These are phyloP conservation scores for Phoxinus dragarum DNA, from an alignment of 2,797 vertebrate species.

Conservation along the genomic window DNA sequence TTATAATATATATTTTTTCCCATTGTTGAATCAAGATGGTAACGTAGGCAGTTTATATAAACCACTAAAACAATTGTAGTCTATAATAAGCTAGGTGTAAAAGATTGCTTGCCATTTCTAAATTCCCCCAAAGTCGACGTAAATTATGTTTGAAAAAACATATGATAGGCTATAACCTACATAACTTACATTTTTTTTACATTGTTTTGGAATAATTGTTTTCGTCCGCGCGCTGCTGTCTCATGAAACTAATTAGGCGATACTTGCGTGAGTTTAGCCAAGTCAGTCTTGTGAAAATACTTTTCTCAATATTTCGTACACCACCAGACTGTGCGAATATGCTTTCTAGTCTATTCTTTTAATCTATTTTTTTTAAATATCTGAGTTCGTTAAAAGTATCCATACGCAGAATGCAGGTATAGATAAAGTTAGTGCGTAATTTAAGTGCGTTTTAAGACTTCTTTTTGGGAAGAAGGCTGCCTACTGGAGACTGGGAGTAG, in stretches of 20 bases:
- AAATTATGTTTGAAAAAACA: neutral
- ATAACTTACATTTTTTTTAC: neutral
- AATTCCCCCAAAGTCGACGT: neutral
- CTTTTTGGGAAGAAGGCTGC: neutral
- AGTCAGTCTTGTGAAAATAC: slow-evolving; percentile 39
- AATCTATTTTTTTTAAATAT: neutral
- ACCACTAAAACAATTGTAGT: neutral
- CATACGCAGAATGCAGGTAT: neutral
- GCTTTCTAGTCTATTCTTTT: neutral
- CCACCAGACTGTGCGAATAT: neutral
- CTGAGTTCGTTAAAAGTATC: neutral
- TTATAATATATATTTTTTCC: neutral
- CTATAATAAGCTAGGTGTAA: neutral
- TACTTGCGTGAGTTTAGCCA: neutral
- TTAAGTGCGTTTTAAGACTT: neutral
- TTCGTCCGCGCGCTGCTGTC: slow-evolving; percentile 42
- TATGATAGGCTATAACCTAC: neutral
- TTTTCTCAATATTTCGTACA: slow-evolving; percentile 31
- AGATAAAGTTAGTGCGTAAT: neutral
- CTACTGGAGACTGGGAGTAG: too few species aligned
- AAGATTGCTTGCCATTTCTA: neutral
- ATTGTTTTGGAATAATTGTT: neutral
- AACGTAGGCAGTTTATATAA: neutral
- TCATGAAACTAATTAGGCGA: slow-evolving; percentile 58
- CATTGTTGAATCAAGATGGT: neutral